phyloP scores from a whole-genome alignment of 1,140 invertebrate species.

The Drosophila micromelanica region DNA sequence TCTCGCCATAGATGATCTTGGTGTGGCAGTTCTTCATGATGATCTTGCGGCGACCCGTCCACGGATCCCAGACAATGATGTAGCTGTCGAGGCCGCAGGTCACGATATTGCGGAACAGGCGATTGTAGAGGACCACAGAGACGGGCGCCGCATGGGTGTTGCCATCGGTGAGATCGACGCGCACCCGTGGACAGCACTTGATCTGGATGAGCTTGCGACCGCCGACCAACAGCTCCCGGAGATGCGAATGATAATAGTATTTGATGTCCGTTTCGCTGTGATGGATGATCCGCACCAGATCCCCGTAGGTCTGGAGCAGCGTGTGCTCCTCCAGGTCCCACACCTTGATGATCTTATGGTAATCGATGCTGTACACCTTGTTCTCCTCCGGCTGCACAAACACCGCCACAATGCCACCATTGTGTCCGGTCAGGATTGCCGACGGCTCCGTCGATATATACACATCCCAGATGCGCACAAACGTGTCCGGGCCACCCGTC shows the following conservation, averaged over 20 bases:
- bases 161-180: slow-evolving; percentile 88
- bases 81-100: slow-evolving; percentile 89
- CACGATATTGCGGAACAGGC: slow-evolving; percentile 88
- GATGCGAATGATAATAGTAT: slow-evolving; percentile 87
- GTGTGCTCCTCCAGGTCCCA: slow-evolving; percentile 87
- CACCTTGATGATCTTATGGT: slow-evolving; percentile 89
- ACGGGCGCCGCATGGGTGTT: slow-evolving; percentile 88
- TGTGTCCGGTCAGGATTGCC: slow-evolving; percentile 88
- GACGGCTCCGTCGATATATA: slow-evolving; percentile 88
- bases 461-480: slow-evolving; percentile 90
- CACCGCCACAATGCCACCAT: slow-evolving; percentile 88
- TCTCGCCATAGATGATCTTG: slow-evolving; percentile 86
- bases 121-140: slow-evolving; percentile 88
- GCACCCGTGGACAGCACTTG: slow-evolving; percentile 86
- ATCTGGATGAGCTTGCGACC: slow-evolving; percentile 87
- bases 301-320: slow-evolving; percentile 86
- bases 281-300: slow-evolving; percentile 86
- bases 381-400: slow-evolving; percentile 89
- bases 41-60: slow-evolving; percentile 86
- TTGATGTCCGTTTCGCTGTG: slow-evolving; percentile 86
- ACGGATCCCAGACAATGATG: slow-evolving; percentile 90
- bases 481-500: slow-evolving; percentile 90
- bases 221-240: slow-evolving; percentile 87
- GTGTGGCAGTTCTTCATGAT: slow-evolving; percentile 88
- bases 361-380: slow-evolving; percentile 88